Conservation (phyloP, 1,140 invertebrate genomes). For the Cherax destructor region DNA sequence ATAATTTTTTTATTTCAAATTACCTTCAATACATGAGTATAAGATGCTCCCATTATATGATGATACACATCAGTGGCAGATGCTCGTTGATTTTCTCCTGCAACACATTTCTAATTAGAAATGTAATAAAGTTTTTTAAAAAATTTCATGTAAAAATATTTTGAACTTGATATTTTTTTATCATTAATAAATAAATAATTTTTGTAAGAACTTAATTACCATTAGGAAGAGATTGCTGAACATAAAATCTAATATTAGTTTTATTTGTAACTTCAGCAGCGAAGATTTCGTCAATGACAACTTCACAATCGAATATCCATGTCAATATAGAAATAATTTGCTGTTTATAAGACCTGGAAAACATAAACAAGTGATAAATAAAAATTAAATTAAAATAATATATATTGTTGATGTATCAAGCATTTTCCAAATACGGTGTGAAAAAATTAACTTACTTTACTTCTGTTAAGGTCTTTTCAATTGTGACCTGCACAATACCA, state of each 20-base stretch:
- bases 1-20: neutral
- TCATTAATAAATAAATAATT: too few relatives aligned
- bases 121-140: too few relatives aligned
- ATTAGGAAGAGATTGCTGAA: neutral
- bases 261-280: neutral
- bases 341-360: conserved; percentile 13
- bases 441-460: conserved; percentile 78
- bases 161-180: too few relatives aligned
- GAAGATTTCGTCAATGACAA: neutral
- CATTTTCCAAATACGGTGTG: neutral
- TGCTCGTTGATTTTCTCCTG: too few relatives aligned
- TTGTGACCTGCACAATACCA: conserved; percentile 88
- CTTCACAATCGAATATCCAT: conserved; percentile 11
- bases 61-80: too few relatives aligned
- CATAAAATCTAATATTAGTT: conserved; percentile 4
- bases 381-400: neutral
- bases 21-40: neutral
- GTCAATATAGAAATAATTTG: conserved; percentile 26
- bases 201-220: neutral
- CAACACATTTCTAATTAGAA: too few relatives aligned
- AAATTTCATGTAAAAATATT: too few relatives aligned
- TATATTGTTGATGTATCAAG: neutral
- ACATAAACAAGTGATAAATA: too few relatives aligned
- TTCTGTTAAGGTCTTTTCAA: conserved; percentile 87
- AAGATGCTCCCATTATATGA: too few relatives aligned